A percentile compares a stretch with the other conserved stretches of the same genome.
Conservation (phyloP, 2,888 invertebrate species). For the Scaptodrosophila latifasciaeformis region DNA sequence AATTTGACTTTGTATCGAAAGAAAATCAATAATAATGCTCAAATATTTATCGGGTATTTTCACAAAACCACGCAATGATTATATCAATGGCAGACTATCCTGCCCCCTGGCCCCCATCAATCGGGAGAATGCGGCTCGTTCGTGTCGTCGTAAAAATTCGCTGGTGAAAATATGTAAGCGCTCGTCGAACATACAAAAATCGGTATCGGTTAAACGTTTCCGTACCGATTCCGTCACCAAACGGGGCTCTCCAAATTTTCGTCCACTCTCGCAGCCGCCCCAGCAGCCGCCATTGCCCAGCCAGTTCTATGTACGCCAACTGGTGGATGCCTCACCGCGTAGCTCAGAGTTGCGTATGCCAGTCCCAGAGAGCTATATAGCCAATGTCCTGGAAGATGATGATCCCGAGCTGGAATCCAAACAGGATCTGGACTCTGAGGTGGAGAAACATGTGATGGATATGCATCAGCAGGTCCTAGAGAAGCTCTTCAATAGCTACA, state of each 20-base stretch:
- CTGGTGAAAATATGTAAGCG: background rate
- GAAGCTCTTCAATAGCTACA: background rate
- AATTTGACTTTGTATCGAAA: too few relatives aligned
- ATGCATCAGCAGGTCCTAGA: background rate
- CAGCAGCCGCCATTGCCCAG: background rate
- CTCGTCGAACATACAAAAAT: too few relatives aligned
- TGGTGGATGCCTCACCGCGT: background rate
- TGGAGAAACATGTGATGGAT: background rate
- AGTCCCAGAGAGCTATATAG: conserved; percentile 8
- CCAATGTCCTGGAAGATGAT: conserved; percentile 1
- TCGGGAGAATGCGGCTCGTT: background rate
- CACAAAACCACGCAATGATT: conserved; percentile 1
- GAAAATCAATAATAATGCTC: too few relatives aligned
- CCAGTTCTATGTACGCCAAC: background rate
- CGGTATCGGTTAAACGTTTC: too few relatives aligned
- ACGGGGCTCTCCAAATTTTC: too few relatives aligned
- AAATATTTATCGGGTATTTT: conserved; percentile 8
- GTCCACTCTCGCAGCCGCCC: background rate
- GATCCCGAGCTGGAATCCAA: background rate
- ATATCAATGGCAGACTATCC: background rate
- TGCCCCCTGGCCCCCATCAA: background rate
- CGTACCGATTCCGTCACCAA: too few relatives aligned
- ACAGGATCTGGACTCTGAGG: background rate
- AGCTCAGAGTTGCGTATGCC: background rate
- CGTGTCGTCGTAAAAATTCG: background rate